A percentile compares a stretch with the other conserved stretches of the same genome.
Conservation (phyloP, 2,797 vertebrate species). For the Choloepus didactylus region DNA sequence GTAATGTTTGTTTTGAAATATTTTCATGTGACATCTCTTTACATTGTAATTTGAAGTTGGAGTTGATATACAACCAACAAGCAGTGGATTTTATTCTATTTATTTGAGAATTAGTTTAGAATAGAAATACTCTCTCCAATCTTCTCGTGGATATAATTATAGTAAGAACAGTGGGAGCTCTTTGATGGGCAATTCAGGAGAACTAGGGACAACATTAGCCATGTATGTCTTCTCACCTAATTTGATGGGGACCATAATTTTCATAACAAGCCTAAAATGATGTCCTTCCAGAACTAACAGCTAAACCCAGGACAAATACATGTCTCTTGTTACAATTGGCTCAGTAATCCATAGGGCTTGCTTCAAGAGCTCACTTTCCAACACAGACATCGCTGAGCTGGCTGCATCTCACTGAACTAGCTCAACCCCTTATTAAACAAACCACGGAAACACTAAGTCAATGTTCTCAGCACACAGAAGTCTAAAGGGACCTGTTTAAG, state of each 20-base stretch:
- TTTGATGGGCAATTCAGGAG: constrained; percentile 18
- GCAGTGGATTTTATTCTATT: background rate
- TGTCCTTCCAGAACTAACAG: constrained; percentile 17
- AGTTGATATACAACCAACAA: background rate
- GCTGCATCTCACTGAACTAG: background rate
- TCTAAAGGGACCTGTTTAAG: background rate
- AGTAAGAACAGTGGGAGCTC: background rate
- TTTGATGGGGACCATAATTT: background rate
- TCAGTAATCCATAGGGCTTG: background rate
- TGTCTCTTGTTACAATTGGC: background rate
- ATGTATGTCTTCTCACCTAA: background rate
- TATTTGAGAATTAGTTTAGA: constrained; percentile 14
- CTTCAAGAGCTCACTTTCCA: background rate
- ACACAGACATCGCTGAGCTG: background rate
- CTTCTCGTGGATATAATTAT: background rate
- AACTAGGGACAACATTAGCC: background rate
- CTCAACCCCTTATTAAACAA: background rate
- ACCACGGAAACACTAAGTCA: background rate
- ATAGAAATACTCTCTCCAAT: constrained; percentile 9
- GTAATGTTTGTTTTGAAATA: constrained; percentile 13
- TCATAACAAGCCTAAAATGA: constrained; percentile 51
- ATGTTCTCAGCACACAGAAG: background rate
- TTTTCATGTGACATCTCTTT: background rate
- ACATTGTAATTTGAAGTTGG: background rate
- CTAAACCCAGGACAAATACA: background rate